These are phyloP conservation scores for Alca torda DNA, from an alignment of 2,797 vertebrate genomes.

Conservation along the genomic window DNA sequence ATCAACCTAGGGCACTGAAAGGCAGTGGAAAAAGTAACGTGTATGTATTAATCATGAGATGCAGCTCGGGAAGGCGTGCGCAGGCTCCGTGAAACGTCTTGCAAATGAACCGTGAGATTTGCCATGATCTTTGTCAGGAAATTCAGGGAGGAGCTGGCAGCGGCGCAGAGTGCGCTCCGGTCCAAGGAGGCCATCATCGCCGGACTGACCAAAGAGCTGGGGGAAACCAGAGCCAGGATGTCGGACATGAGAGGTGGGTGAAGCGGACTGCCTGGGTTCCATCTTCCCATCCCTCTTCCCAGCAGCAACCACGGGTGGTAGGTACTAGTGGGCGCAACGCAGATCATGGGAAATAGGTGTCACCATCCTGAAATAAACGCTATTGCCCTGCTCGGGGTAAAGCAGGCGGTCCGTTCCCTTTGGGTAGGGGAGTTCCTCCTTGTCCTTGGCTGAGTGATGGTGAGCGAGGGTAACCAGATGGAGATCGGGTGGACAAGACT, in stretches of 20 bases:
- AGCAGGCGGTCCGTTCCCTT: neutral
- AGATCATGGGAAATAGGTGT: neutral
- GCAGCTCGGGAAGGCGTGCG: neutral
- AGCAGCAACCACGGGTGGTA: neutral
- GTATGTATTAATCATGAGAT: neutral
- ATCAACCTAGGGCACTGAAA: neutral
- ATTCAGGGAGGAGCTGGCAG: conserved; percentile 70
- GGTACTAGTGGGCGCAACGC: fast-evolving
- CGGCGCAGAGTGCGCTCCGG: conserved; percentile 56
- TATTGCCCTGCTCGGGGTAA: neutral
- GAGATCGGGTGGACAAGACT: neutral
- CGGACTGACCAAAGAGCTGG: conserved; percentile 72
- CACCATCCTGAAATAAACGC: neutral
- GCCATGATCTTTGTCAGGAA: neutral
- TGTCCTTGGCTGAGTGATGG: neutral
- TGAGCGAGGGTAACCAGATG: neutral
- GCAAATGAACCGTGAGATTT: neutral
- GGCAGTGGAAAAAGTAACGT: fast-evolving
- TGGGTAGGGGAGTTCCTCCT: neutral
- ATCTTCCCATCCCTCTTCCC: fast-evolving
- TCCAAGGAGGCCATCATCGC: conserved; percentile 73
- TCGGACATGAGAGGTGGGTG: conserved; percentile 80
- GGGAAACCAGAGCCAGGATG: conserved; percentile 70
- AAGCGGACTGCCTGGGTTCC: neutral
- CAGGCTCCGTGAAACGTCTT: neutral